Base-by-base conservation (phyloP, 2,888 invertebrate species). In the Cephalotes varians region DNA sequence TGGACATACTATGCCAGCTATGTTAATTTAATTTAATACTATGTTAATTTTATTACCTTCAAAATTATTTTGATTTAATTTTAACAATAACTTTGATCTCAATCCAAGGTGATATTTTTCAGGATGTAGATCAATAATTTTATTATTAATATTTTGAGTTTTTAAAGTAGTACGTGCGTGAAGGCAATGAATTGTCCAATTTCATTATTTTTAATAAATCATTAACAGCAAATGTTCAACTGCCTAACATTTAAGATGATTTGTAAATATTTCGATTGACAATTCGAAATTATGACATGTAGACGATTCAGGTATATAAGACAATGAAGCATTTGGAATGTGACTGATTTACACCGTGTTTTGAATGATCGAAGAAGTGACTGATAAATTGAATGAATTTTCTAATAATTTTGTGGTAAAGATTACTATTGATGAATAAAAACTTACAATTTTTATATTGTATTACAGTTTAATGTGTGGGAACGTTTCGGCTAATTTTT, bases 121-220 rank as follows among this genome's bases (percentile, higher is more conserved):
- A 21, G 51, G 51, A 51, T 51, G 7, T 51, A 51, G 10, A 51
- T 21, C 18, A 51, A 51, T 51, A 9, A 51, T 51, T 25, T 51
- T 51, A 51, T 51, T 51, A 51, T 10, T 51, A 51, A 51, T 51
- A 21, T 51, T 10, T 51, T 51, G 21, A 21, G 51, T 51, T 51
- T 51, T 51, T 4, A 51, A 21, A 51, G 25, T 51, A 21, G 51
- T 51, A n/a, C 21, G 51, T 51, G 51, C n/a, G 25, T 51, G 21
- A 51, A 51, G 51, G 51, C 21, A 51, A 51, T 21, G 51, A 51
- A 51, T 51, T 25, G 10, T 51, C 21, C 15, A 15, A 51, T 51
- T 51, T 51, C 25, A 51, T 21, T 51, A 51, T 54, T 54, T 54
- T 54, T 54, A 54, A 25, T 54, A 54, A 54, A 54, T 54, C 12